These are phyloP conservation scores for Thaleichthys pacificus DNA, from an alignment of 2,797 vertebrate species.

Conservation along the genomic window DNA sequence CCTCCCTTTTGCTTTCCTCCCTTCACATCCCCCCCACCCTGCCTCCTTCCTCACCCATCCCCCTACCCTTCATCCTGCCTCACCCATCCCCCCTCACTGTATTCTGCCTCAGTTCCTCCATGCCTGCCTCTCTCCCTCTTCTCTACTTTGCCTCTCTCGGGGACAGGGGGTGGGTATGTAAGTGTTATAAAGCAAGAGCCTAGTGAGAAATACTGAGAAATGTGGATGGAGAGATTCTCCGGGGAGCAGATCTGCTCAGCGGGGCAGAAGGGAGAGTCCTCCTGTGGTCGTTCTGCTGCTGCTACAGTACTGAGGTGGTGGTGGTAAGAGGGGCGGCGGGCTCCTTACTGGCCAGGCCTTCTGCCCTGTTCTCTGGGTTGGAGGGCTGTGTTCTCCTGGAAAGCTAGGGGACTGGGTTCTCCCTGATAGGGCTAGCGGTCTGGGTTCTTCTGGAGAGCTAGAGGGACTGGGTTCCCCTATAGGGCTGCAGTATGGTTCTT, in stretches of 20 bases:
- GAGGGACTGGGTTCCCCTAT: too few relatives aligned
- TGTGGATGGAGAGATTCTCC: neutral
- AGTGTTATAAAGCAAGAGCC: neutral
- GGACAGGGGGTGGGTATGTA: neutral
- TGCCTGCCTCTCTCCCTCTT: neutral
- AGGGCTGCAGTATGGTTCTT: too few relatives aligned
- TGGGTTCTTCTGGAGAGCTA: too few relatives aligned
- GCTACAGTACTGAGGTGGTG: too few relatives aligned
- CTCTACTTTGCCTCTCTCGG: neutral
- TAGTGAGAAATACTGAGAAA: neutral
- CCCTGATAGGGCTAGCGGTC: too few relatives aligned
- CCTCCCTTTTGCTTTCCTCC: neutral
- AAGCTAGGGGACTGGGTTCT: too few relatives aligned
- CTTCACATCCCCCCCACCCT: neutral
- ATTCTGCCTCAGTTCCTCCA: neutral
- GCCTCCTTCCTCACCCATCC: neutral
- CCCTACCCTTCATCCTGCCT: neutral
- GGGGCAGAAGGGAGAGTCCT: neutral
- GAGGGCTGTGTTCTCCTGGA: too few relatives aligned
- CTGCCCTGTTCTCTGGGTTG: too few relatives aligned
- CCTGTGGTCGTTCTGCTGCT: too few relatives aligned
- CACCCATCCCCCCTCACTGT: neutral
- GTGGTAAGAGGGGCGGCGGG: too few relatives aligned
- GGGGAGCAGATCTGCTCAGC: neutral
- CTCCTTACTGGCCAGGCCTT: too few relatives aligned